Evolutionary conservation across 2,113 vertebrate genomes (phyloP).

Genomic region (Hippolais icterina): DNA sequence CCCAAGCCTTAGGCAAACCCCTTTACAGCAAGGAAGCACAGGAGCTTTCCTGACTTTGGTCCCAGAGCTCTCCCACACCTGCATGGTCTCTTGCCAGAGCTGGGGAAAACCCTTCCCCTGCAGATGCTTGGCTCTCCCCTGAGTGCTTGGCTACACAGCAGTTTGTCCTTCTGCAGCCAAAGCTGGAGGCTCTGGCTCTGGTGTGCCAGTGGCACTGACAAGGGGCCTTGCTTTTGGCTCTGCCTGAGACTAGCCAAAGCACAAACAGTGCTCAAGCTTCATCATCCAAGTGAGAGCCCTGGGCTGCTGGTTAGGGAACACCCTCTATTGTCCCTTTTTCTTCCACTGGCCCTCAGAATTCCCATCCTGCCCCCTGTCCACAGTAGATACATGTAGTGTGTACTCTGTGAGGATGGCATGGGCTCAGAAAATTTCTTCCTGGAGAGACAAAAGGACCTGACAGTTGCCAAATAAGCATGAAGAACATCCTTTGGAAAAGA

Average conservation of each 20-base stretch:
- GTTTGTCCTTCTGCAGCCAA: background rate
- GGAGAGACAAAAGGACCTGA: background rate
- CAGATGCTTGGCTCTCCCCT: background rate
- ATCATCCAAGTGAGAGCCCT: background rate
- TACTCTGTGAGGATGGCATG: background rate
- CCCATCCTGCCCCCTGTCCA: background rate
- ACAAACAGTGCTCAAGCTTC: background rate
- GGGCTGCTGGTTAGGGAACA: background rate
- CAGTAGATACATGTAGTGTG: background rate
- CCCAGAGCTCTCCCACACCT: background rate
- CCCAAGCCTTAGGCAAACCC: background rate
- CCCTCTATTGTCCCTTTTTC: background rate
- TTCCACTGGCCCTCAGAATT: background rate
- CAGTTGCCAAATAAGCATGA: background rate
- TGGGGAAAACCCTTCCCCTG: background rate
- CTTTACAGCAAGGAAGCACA: background rate
- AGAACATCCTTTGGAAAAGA: background rate
- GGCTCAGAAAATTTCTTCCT: background rate
- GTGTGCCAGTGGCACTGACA: background rate
- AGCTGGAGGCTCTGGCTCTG: background rate
- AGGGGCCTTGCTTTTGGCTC: background rate
- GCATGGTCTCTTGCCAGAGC: background rate
- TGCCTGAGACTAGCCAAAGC: background rate
- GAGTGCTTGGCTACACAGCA: accelerated
- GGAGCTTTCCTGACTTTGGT: background rate